A percentile compares a stretch with the other conserved stretches of the same genome.
phyloP scores from a whole-genome alignment of 2,113 vertebrate species.

The Gymnogyps californianus region DNA sequence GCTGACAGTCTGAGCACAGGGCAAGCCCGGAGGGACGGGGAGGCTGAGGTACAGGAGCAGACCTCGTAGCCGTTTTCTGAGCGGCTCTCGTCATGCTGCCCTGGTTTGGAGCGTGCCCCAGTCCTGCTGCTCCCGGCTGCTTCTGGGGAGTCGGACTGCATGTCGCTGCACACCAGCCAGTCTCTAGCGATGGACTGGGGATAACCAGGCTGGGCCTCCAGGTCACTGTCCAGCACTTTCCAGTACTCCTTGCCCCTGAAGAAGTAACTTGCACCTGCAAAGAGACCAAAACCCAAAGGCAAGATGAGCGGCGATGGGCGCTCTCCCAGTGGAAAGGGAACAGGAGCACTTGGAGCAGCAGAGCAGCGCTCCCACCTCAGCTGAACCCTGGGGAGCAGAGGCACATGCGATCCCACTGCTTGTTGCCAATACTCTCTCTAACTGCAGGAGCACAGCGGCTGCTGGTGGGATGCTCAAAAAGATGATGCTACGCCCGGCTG shows the following conservation, averaged over 20 bases:
- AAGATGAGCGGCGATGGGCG: fast-evolving
- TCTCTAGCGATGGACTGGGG: slow-evolving; percentile 86
- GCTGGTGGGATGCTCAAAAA: neutral
- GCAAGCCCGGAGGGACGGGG: neutral
- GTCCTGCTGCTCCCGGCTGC: slow-evolving; percentile 63
- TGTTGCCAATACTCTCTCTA: neutral
- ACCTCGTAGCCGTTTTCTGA: slow-evolving; percentile 85
- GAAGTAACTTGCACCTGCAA: slow-evolving; percentile 89
- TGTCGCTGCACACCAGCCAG: slow-evolving; percentile 90
- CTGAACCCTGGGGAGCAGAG: fast-evolving
- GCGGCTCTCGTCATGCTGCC: slow-evolving; percentile 76
- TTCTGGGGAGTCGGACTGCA: slow-evolving; percentile 78
- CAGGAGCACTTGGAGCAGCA: neutral
- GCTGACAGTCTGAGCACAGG: neutral
- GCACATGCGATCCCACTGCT: fast-evolving
- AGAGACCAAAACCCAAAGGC: neutral
- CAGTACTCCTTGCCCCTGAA: slow-evolving; percentile 95
- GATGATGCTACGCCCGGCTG: fast-evolving
- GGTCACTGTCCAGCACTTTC: slow-evolving; percentile 84
- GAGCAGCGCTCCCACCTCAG: neutral
- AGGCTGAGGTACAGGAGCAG: slow-evolving; percentile 87
- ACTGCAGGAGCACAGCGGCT: neutral
- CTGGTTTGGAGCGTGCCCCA: slow-evolving; percentile 61
- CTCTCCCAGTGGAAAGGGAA: neutral
- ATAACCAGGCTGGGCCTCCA: slow-evolving; percentile 83